Base-by-base conservation (phyloP, 2,113 vertebrate species). In the Rhipidura dahli region DNA sequence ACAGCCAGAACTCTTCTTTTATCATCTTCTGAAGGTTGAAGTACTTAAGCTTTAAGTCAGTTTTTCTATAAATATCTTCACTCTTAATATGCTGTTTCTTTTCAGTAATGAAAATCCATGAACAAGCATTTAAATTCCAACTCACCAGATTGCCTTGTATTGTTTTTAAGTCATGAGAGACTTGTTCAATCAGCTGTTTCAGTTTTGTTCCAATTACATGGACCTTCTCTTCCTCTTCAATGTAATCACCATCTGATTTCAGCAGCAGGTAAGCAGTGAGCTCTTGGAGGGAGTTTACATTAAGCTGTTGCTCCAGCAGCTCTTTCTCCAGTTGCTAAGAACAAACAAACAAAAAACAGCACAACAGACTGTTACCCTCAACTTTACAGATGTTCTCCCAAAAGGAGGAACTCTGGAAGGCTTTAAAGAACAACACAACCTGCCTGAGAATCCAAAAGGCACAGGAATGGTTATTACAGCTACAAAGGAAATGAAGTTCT, bases 221-320 rank as follows among this genome's bases (percentile, higher is more conserved):
- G 24, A 99, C 98, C 85, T 99, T 99, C 97, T 99, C 99, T 53
- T 98, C 98, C 54, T 98, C 98, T 96, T 99, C 99, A 35, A 97
- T 51, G 20, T 98, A 98, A 69, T 98, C 98, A 12, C 90, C 97
- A 1, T 96, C 89, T 40, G 98, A 97, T 90, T 98, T 98, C n/a
- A 98, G 87, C 18, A 99, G 98, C 66, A 99, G 98, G 93, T 97
- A 97, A 60, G 97, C 94, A 40, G 98, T 98, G 86, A 99, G 97
- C 28, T 98, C 98, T 89, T 98, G 98, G 49, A 99, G 97, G 6
- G 98, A 93, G 56, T 96, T 97, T 7, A 98, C 98, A 91, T 97
- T 96, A 15, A 80, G 92, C 42, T 98, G 98, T 9, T 85, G 90
- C 44, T 97, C 96, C 42, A 92, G 60, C 13, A 99, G 97, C 89